A percentile compares a stretch with the other conserved stretches of the same genome.
These are phyloP conservation scores for Etheostoma cragini DNA, from an alignment of 2,113 vertebrate species.

Conservation along the genomic window DNA sequence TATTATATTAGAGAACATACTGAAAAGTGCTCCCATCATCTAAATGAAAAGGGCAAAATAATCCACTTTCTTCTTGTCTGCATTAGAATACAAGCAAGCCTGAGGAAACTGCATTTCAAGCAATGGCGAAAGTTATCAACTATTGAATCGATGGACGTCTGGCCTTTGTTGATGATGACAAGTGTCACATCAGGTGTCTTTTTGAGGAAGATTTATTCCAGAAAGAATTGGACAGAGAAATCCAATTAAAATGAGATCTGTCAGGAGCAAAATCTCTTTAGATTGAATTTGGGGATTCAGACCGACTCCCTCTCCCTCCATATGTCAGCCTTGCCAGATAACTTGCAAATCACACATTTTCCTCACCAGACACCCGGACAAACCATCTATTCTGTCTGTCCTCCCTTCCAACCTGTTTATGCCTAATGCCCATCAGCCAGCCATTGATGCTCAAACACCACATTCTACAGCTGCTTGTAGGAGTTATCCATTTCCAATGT, in stretches of 20 bases:
- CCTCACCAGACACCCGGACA: constrained; percentile 48
- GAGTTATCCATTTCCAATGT: constrained; percentile 38
- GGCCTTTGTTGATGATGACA: constrained; percentile 67
- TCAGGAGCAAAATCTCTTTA: constrained; percentile 52
- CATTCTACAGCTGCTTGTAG: constrained; percentile 17
- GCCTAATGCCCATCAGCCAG: constrained; percentile 25
- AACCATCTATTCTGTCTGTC: constrained; percentile 56
- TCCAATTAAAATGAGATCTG: constrained; percentile 73
- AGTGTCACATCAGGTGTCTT: constrained; percentile 63
- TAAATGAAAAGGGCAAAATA: constrained; percentile 14
- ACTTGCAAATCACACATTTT: constrained; percentile 64
- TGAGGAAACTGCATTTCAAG: constrained; percentile 16
- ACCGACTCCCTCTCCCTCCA: constrained; percentile 26
- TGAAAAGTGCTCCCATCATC: background rate
- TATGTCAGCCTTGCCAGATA: constrained; percentile 49
- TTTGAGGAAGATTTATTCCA: constrained; percentile 70
- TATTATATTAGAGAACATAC: constrained; percentile 9
- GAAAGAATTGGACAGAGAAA: constrained; percentile 58
- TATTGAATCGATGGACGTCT: constrained; percentile 51
- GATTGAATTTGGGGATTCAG: constrained; percentile 53
- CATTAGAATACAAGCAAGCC: background rate
- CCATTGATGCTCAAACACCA: constrained; percentile 31
- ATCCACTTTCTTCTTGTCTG: background rate
- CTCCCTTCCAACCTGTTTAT: constrained; percentile 32
- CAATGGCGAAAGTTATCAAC: constrained; percentile 21